Base-by-base conservation (phyloP, 2,888 invertebrate genomes). In the Cyrtodaria siliqua region DNA sequence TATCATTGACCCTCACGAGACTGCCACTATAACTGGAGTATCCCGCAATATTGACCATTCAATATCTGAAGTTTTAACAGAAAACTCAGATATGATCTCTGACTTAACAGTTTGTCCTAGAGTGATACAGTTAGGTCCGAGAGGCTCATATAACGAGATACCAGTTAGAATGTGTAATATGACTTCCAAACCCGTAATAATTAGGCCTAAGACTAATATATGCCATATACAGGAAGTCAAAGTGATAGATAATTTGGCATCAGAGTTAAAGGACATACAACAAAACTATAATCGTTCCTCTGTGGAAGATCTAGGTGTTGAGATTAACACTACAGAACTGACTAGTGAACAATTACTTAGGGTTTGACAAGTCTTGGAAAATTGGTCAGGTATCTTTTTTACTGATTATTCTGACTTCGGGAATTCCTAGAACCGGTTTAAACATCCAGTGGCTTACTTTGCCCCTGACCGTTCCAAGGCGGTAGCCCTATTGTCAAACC, bases 131-230 rank as follows among this genome's bases (percentile, higher is more conserved):
- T 3, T 44, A 4, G n/a, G 20, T 6, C 14, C 8, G 4, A 23
- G n/a, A n/a, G n/a, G 14, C 3, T 14, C 20, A 14, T 16, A 44
- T 3, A n/a, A 23, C 24, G n/a, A 18, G 24, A 62, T 61, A 47
- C 23, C 61, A 12, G 61, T 61, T n/a, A 61, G 16, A 49, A 47
- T 61, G 4, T 61, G 61, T 20, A 61, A 62, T 6, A 38, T 50
- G 29, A 18, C 38, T 29, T 29, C 24, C 16, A 62, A 62, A 20
- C 52, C 62, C 12, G 33, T 62, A 12, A 20, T 38, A 18, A 52
- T 52, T 24, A 9, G 23, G 6, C 52, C 52, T 8, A 52, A 24
- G 23, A 8, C 24, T 3, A 6, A 6, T 52, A 4, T 52, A 20
- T 52, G 52, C 16, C 23, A 52, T 3, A 26, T 52, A 4, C 9